These are phyloP conservation scores for Piprites chloris DNA, from an alignment of 2,113 vertebrate species.

Conservation along the genomic window DNA sequence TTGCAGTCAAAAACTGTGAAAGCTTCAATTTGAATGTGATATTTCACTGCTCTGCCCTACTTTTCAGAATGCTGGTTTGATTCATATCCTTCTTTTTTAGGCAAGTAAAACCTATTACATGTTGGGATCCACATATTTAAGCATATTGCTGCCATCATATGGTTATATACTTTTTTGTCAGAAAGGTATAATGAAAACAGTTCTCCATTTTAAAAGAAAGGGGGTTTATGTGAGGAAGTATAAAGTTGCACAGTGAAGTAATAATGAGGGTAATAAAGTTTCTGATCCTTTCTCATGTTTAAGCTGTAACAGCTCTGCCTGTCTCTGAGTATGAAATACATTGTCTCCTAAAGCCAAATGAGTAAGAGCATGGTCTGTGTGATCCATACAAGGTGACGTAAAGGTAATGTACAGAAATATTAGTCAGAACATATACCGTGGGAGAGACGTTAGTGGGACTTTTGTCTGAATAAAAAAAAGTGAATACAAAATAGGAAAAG, in stretches of 20 bases:
- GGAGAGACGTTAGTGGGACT: constrained; percentile 11
- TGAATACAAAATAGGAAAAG: neutral
- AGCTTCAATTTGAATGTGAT: neutral
- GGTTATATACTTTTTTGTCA: constrained; percentile 23
- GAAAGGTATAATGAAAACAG: neutral
- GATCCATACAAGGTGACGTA: neutral
- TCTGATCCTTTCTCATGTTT: neutral
- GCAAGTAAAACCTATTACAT: neutral
- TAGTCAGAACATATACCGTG: neutral
- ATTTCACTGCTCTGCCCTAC: neutral
- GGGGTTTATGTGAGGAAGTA: neutral
- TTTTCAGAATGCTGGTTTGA: neutral
- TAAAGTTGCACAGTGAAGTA: neutral
- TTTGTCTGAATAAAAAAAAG: neutral
- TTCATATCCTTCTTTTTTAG: neutral
- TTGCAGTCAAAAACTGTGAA: neutral
- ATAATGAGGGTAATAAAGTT: neutral
- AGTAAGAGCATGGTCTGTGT: neutral
- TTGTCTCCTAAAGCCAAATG: constrained; percentile 19
- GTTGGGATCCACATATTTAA: neutral
- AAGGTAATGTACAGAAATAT: neutral
- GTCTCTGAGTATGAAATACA: neutral
- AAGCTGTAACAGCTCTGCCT: neutral
- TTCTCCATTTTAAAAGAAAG: neutral
- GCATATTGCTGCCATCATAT: constrained; percentile 61